phyloP scores from a whole-genome alignment of 1,140 invertebrate genomes.

The Platorchestia sp. region DNA sequence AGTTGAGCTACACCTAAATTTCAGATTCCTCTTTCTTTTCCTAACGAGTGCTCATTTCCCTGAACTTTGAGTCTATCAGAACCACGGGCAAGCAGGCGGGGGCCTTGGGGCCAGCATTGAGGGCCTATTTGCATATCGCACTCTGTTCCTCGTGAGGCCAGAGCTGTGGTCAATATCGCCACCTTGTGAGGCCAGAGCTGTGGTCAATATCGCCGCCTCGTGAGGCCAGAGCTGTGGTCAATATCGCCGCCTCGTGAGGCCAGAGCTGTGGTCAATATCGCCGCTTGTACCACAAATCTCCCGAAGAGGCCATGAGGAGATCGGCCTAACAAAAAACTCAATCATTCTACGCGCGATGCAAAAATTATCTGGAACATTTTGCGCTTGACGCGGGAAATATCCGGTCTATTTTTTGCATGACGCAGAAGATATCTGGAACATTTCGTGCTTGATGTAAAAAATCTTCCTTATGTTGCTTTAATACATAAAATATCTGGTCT shows the following conservation, averaged over 20 bases:
- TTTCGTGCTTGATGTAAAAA: too few relatives aligned
- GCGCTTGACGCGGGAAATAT: neutral
- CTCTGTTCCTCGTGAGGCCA: neutral
- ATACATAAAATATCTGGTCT: too few relatives aligned
- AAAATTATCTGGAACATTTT: neutral
- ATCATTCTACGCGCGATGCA: neutral
- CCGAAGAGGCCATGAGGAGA: neutral
- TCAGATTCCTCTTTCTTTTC: neutral
- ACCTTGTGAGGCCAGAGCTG: neutral
- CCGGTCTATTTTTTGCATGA: too few relatives aligned
- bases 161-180: neutral
- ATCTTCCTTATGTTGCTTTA: too few relatives aligned
- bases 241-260: neutral
- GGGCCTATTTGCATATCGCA: neutral
- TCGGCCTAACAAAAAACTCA: neutral
- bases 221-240: neutral
- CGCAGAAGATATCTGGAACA: neutral
- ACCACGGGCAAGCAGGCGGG: neutral
- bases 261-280: neutral
- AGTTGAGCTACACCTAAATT: neutral
- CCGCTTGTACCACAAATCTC: neutral
- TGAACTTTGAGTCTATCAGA: neutral
- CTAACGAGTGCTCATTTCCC: neutral
- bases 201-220: neutral
- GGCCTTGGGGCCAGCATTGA: neutral